phyloP scores from a whole-genome alignment of 1,140 invertebrate species.

The Drosophila rufa region DNA sequence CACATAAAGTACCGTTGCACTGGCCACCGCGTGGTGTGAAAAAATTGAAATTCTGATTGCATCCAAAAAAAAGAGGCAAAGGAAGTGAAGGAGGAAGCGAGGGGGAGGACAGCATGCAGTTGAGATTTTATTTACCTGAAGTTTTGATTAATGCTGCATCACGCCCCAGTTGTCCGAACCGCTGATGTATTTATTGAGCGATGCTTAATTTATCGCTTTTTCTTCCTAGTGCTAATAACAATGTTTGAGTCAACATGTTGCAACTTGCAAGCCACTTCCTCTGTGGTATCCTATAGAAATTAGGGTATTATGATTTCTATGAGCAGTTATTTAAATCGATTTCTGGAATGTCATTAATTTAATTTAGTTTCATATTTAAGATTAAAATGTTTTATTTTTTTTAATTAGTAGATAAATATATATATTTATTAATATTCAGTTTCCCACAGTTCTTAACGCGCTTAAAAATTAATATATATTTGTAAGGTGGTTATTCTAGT shows the following conservation, averaged over 20 bases:
- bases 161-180: slow-evolving; percentile 53
- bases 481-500: no score
- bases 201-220: slow-evolving; percentile 54
- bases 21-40: slow-evolving; percentile 13
- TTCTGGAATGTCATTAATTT: no score
- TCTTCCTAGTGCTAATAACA: slow-evolving; percentile 32
- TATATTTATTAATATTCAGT: no score
- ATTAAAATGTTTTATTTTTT: not conserved
- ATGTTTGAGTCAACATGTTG: slow-evolving; percentile 38
- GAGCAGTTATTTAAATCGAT: not conserved
- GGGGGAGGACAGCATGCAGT: slow-evolving; percentile 25
- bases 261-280: slow-evolving; percentile 19
- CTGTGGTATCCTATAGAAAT: not conserved
- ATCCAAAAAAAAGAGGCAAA: not conserved
- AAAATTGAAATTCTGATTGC: slow-evolving; percentile 48
- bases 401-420: not conserved
- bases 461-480: not conserved
- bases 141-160: slow-evolving; percentile 65
- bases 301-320: not conserved
- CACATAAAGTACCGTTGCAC: slow-evolving; percentile 13
- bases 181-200: slow-evolving; percentile 64
- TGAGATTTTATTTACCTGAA: slow-evolving; percentile 50
- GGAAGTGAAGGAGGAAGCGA: slow-evolving; percentile 5
- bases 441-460: not conserved
- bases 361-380: no score